These are phyloP conservation scores for Knipowitschia caucasica DNA, from an alignment of 2,797 vertebrate genomes.

Conservation along the genomic window DNA sequence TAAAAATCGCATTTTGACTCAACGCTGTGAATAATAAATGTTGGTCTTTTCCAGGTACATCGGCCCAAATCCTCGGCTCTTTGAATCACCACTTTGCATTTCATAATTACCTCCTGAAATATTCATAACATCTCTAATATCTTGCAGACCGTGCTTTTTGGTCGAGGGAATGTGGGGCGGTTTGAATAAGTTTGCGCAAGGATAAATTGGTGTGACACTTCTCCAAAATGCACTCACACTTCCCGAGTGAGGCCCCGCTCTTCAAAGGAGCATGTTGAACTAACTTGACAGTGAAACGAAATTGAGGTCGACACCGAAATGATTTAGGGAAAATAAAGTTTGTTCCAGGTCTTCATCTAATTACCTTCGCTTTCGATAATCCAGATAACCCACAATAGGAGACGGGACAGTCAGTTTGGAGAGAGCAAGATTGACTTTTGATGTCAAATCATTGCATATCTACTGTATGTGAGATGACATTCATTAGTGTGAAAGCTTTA, in stretches of 20 bases:
- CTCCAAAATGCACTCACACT: constrained; percentile 24
- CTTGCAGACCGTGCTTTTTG: constrained; percentile 11
- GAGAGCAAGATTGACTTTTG: constrained; percentile 32
- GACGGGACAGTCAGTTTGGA: constrained; percentile 32
- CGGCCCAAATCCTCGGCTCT: constrained; percentile 20
- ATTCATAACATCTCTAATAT: constrained; percentile 36
- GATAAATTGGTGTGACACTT: constrained; percentile 30
- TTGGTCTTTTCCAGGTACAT: too few relatives aligned
- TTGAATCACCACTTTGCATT: constrained; percentile 36
- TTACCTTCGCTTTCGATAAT: constrained; percentile 53
- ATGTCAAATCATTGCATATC: too few relatives aligned
- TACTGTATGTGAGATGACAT: background rate
- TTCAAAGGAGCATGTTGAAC: constrained; percentile 41
- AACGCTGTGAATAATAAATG: constrained; percentile 52
- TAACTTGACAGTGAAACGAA: constrained; percentile 47
- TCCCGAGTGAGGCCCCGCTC: constrained; percentile 9
- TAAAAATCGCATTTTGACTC: background rate
- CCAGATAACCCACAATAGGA: constrained; percentile 48
- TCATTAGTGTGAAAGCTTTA: background rate
- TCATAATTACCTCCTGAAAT: constrained; percentile 53
- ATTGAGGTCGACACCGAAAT: constrained; percentile 43
- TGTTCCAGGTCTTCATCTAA: constrained; percentile 50
- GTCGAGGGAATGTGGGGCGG: constrained; percentile 5
- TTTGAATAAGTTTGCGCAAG: constrained; percentile 30
- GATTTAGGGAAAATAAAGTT: constrained; percentile 41